Conservation (phyloP, 1,140 invertebrate species). For the Drosophila littoralis region DNA sequence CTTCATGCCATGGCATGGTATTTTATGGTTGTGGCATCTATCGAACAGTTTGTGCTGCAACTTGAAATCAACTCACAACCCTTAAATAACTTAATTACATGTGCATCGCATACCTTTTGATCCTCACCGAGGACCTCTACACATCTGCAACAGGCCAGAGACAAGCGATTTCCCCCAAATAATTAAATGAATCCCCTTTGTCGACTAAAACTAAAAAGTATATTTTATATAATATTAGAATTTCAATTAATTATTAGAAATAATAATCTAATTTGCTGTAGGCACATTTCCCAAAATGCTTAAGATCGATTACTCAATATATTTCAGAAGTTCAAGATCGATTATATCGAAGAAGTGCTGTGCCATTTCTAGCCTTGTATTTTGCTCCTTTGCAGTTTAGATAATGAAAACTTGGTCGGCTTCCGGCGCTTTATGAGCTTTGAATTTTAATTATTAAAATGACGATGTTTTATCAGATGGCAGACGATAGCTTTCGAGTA, state of each 20-base stretch:
- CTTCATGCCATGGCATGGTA: background rate
- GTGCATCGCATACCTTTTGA: constrained; percentile 1
- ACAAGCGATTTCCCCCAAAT: no score
- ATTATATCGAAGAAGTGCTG: no score
- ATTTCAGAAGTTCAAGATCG: no score
- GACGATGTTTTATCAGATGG: constrained; percentile 12
- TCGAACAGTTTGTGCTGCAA: constrained; percentile 24
- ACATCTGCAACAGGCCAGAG: background rate
- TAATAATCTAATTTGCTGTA: no score
- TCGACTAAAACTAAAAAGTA: no score
- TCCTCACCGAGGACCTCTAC: background rate
- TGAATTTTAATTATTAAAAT: constrained; percentile 14
- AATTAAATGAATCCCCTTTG: no score
- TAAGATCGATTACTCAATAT: no score
- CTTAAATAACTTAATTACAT: constrained; percentile 42
- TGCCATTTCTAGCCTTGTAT: no score
- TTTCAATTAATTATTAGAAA: no score
- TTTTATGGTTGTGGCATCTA: background rate
- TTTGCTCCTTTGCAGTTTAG: background rate
- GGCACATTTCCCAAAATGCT: no score
- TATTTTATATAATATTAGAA: no score
- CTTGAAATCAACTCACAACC: constrained; percentile 17
- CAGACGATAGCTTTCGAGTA: background rate
- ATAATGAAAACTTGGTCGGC: background rate
- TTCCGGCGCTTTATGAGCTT: background rate